Evolutionary conservation across 92 coral and sea anemone genomes (phyloP).

Genomic region (Epizoanthus stellaris): DNA sequence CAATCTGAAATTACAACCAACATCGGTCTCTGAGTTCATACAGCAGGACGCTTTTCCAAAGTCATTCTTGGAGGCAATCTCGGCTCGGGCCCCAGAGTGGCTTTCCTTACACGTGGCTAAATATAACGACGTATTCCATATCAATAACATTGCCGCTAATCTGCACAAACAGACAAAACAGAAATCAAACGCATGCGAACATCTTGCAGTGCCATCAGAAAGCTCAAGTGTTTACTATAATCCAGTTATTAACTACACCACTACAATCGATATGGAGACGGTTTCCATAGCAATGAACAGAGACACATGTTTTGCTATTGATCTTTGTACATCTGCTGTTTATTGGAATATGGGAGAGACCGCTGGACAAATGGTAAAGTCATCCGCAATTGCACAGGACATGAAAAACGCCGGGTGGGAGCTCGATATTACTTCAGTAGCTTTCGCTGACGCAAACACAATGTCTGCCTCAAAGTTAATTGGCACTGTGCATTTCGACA

Average conservation of each 20-base stretch:
- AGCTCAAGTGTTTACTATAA: constrained; percentile 19
- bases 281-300: constrained; percentile 28
- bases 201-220: constrained; percentile 23
- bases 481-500: neutral
- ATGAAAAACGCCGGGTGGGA: constrained; percentile 43
- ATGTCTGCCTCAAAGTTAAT: constrained; percentile 6
- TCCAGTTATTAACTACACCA: constrained; percentile 35
- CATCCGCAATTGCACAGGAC: constrained; percentile 4
- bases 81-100: constrained; percentile 53
- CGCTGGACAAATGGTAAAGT: neutral
- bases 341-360: constrained; percentile 32
- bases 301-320: constrained; percentile 45
- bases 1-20: neutral
- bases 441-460: neutral
- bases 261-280: constrained; percentile 23
- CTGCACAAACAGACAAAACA: neutral
- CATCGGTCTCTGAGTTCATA: constrained; percentile 44
- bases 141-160: constrained; percentile 42
- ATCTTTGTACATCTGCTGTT: constrained; percentile 44
- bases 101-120: constrained; percentile 16
- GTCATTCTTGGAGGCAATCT: constrained; percentile 43
- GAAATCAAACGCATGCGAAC: constrained; percentile 31
- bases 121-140: constrained; percentile 42
- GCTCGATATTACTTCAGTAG: constrained; percentile 36
- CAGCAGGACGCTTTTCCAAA: constrained; percentile 38